phyloP scores from a whole-genome alignment of 2,113 vertebrate species.

The Zapus hudsonius region DNA sequence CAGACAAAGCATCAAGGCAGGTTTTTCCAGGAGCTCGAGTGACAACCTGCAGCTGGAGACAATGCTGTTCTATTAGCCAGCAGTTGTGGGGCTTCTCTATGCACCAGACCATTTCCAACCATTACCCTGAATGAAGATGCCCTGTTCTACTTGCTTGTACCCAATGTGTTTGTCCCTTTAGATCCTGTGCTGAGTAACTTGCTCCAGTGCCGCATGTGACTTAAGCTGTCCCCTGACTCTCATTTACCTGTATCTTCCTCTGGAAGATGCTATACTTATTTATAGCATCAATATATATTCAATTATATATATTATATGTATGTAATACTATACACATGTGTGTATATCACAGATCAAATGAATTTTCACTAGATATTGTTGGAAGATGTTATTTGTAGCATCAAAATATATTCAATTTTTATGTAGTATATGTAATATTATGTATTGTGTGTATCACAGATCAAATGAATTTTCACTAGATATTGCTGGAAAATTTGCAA shows the following conservation, averaged over 20 bases:
- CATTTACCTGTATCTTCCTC: not conserved
- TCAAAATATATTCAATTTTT: too few relatives aligned
- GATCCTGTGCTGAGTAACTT: not conserved
- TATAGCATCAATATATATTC: not conserved
- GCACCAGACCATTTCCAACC: not conserved
- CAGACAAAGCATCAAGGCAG: not conserved
- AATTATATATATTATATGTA: not conserved
- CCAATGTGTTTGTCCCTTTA: not conserved
- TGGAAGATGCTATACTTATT: not conserved
- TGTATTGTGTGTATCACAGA: not conserved
- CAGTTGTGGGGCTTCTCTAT: not conserved
- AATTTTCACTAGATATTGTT: conserved; percentile 12
- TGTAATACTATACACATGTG: too few relatives aligned
- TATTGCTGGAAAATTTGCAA: conserved; percentile 21
- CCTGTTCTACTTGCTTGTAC: not conserved
- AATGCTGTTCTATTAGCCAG: not conserved
- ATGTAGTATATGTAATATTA: too few relatives aligned
- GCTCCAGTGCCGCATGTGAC: not conserved
- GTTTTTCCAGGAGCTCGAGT: not conserved
- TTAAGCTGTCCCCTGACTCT: not conserved
- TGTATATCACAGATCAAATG: not conserved
- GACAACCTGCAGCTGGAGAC: not conserved
- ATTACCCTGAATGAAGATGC: not conserved
- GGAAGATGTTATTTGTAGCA: too few relatives aligned
- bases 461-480: not conserved